A percentile compares a stretch with the other conserved stretches of the same genome.
phyloP scores from a whole-genome alignment of 1,140 invertebrate genomes.

The Adoxophyes honmai region DNA sequence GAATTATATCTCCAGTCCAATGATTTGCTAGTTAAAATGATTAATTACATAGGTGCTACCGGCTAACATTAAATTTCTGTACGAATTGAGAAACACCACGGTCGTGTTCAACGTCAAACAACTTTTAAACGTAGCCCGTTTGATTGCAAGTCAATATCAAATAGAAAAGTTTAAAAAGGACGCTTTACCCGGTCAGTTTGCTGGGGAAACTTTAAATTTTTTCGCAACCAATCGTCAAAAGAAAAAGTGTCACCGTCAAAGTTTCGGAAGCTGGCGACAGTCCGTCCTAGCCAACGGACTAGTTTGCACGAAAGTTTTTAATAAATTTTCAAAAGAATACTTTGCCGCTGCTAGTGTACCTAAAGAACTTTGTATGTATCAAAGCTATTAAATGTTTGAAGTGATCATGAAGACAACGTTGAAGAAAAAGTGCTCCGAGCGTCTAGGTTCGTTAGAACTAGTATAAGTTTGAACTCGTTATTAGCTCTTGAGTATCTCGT shows the following conservation, averaged over 20 bases:
- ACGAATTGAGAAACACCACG: too few relatives aligned
- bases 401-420: not conserved
- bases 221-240: slow-evolving; percentile 11
- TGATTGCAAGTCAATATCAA: not conserved
- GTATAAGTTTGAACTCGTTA: too few relatives aligned
- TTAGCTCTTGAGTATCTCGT: too few relatives aligned
- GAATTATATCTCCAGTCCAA: too few relatives aligned
- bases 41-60: too few relatives aligned
- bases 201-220: not conserved
- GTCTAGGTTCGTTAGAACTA: too few relatives aligned
- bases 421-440: not conserved
- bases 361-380: not conserved
- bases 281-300: not conserved
- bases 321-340: slow-evolving; percentile 15
- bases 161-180: not conserved
- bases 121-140: too few relatives aligned
- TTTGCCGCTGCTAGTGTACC: not conserved
- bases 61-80: too few relatives aligned
- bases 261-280: slow-evolving; percentile 7
- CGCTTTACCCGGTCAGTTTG: not conserved
- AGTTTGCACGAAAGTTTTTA: slow-evolving; percentile 17
- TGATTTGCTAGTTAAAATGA: too few relatives aligned
- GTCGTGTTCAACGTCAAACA: too few relatives aligned
- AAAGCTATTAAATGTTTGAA: not conserved
- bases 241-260: slow-evolving; percentile 13